phyloP scores from a whole-genome alignment of 2,113 vertebrate species.

The Cricetomys ansorgei region DNA sequence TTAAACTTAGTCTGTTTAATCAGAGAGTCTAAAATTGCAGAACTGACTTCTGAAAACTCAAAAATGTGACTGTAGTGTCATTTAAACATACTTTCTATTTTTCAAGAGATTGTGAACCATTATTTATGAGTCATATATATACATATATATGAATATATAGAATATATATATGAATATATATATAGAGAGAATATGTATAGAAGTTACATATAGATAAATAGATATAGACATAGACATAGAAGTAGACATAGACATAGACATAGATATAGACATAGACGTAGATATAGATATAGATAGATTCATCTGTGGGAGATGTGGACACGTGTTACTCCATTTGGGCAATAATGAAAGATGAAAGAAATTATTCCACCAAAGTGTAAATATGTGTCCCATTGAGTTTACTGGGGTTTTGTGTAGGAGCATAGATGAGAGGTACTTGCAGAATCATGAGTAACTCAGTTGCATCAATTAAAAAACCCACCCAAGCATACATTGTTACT shows the following conservation, averaged over 20 bases:
- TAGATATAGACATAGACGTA: too few relatives aligned
- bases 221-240: not conserved
- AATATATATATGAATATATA: not conserved
- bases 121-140: not conserved
- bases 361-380: not conserved
- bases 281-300: not conserved
- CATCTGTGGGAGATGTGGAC: not conserved
- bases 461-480: not conserved
- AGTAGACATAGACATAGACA: not conserved
- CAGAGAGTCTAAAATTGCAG: not conserved
- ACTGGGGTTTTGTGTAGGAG: not conserved
- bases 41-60: not conserved
- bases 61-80: not conserved
- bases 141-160: not conserved
- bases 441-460: not conserved
- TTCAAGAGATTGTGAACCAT: not conserved
- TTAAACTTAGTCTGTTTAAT: not conserved
- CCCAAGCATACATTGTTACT: too few relatives aligned
- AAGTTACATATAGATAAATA: too few relatives aligned
- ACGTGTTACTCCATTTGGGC: not conserved
- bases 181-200: too few relatives aligned
- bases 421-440: not conserved
- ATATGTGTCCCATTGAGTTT: not conserved
- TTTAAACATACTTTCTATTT: not conserved
- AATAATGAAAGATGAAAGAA: not conserved